Percentiles rank a stretch among this genome's conserved stretches.
phyloP scores from a whole-genome alignment of 1,140 invertebrate genomes.

The Ceratosolen solmsi region DNA sequence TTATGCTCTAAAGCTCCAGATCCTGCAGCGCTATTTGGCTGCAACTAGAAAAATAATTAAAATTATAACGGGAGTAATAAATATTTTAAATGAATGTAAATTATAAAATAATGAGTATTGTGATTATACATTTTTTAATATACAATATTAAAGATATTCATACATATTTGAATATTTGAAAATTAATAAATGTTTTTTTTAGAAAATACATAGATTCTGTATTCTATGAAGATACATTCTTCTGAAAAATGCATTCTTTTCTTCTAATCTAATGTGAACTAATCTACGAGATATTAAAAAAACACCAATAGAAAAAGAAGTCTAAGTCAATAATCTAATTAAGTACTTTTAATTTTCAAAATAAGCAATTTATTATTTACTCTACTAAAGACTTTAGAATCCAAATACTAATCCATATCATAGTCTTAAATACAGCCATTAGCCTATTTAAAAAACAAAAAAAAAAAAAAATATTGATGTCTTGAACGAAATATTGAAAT shows the following conservation, averaged over 20 bases:
- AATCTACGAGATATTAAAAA: neutral
- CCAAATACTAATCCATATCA: neutral
- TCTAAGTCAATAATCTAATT: neutral
- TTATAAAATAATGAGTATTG: constrained; percentile 53
- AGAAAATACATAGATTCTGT: no score
- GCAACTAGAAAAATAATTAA: constrained; percentile 77
- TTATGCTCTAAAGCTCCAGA: constrained; percentile 97
- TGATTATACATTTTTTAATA: constrained; percentile 34
- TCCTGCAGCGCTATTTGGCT: constrained; percentile 93
- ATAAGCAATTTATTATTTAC: neutral
- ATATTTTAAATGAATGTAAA: constrained; percentile 36
- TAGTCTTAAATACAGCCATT: neutral
- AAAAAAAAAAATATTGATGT: no score
- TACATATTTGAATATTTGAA: no score
- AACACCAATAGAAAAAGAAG: neutral
- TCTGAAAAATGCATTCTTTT: no score
- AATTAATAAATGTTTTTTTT: no score
- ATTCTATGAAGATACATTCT: no score
- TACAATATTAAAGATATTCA: constrained; percentile 21
- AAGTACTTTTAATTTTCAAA: neutral
- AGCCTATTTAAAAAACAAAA: neutral
- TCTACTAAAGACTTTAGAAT: neutral
- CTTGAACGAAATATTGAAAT: neutral
- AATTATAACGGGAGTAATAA: constrained; percentile 30
- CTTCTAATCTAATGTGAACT: no score